Percentiles rank a stretch among this genome's conserved stretches.
phyloP scores from a whole-genome alignment of 2,113 vertebrate genomes.

The Zosterops pallidus region DNA sequence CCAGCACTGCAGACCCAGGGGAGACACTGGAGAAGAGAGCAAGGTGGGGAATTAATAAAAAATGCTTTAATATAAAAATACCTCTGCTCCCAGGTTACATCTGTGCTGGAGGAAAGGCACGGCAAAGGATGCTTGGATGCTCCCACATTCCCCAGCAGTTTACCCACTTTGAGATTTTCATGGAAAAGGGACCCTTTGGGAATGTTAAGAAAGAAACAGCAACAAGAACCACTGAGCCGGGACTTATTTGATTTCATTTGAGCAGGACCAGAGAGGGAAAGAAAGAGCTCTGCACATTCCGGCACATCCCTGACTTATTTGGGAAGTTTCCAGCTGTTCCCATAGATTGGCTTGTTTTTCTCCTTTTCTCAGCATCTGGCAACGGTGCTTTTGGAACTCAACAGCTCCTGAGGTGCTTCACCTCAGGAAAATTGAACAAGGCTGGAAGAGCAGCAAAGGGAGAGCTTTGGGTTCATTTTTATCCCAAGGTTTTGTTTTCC shows the following conservation, averaged over 20 bases:
- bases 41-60: slow-evolving; percentile 35
- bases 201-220: background rate
- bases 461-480: background rate
- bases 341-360: background rate
- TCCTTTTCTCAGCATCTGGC: accelerated
- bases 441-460: background rate
- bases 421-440: background rate
- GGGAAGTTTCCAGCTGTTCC: background rate
- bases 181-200: background rate
- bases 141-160: background rate
- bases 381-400: background rate
- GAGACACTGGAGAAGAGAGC: background rate
- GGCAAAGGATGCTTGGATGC: background rate
- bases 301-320: background rate
- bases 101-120: background rate
- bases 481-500: background rate
- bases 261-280: background rate
- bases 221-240: background rate
- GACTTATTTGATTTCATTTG: background rate
- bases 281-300: background rate
- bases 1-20: background rate
- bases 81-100: background rate
- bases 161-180: background rate
- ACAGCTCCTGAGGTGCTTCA: background rate
- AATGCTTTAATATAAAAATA: slow-evolving; percentile 17